Base-by-base conservation (phyloP, 2,797 vertebrate genomes). In the Semotilus atromaculatus region DNA sequence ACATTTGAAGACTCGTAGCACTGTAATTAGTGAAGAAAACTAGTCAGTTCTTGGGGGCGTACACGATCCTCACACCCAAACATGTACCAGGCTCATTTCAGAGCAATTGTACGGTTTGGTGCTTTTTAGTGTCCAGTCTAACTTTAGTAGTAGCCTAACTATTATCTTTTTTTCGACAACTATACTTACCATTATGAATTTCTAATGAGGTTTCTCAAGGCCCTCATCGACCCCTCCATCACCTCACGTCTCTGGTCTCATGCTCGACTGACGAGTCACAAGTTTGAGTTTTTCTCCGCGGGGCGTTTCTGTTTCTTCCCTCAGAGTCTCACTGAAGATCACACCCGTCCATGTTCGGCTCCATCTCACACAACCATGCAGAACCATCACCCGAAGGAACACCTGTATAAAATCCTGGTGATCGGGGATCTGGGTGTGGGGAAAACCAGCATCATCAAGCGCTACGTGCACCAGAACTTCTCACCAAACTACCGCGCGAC, bases 351-450 rank as follows among this genome's bases (percentile, higher is more conserved):
- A 77, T 84, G 82, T 45, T 84, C 48, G 73, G 34, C 62, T 71
- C 23, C 16, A 14, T 62, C 29, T 79, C 75, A 10, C 67, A 64
- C 66, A 71, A 86, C 89, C 85, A 97, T 97, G 97, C 96, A 96
- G 93, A 93, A 91, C 87, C 93, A 94, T 82, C 95, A 83, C 75
- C 75, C 93, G 88, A 97, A 94, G 86, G 98, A 99, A 89, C 97
- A 97, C 91, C 96, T 99, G 90, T 99, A 98, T 93, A 99, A 99
- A 91, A 94, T 99, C 88, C 94, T 99, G 92, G 98, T 99, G 10
- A 98, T 99, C 34, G 98, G 98, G 0, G 98, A 99, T 92, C 94
- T 99, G 58, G 98, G 98, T 53, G 98, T 99, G 72, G 98, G 98
- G 36, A 99, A 99, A 92, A 99, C 97, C 34, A 98, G 97, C 93